A percentile compares a stretch with the other conserved stretches of the same genome.
These are phyloP conservation scores for Peromyscus melanophrys DNA, from an alignment of 2,797 vertebrate species.

Conservation along the genomic window DNA sequence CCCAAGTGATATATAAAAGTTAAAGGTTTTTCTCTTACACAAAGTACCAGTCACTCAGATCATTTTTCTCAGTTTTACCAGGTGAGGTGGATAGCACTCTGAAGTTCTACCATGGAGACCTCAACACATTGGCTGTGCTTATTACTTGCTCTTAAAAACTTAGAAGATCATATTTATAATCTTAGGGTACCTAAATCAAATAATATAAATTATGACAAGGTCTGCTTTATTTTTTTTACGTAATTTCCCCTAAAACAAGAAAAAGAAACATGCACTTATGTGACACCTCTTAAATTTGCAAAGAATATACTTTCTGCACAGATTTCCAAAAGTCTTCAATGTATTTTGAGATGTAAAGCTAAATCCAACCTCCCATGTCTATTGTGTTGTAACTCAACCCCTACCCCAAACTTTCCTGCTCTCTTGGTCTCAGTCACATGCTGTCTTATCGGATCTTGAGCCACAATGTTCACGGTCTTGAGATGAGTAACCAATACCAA, in stretches of 20 bases:
- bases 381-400: not conserved
- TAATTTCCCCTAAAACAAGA: slow-evolving; percentile 18
- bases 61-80: not conserved
- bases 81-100: not conserved
- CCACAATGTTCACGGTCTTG: not conserved
- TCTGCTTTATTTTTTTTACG: not conserved
- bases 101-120: not conserved
- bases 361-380: not conserved
- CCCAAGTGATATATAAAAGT: not conserved
- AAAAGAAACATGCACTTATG: not conserved
- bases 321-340: not conserved
- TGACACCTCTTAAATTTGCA: slow-evolving; percentile 37
- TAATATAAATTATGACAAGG: not conserved
- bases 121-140: not conserved
- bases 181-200: not conserved
- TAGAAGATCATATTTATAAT: not conserved
- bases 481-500: not conserved
- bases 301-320: not conserved
- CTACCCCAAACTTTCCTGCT: not conserved
- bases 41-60: not conserved
- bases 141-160: not conserved
- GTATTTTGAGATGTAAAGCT: slow-evolving; percentile 3
- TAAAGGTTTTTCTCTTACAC: not conserved
- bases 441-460: not conserved
- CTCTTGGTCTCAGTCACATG: not conserved